Conservation (phyloP, 2,113 vertebrate genomes). For the Mustela nigripes region DNA sequence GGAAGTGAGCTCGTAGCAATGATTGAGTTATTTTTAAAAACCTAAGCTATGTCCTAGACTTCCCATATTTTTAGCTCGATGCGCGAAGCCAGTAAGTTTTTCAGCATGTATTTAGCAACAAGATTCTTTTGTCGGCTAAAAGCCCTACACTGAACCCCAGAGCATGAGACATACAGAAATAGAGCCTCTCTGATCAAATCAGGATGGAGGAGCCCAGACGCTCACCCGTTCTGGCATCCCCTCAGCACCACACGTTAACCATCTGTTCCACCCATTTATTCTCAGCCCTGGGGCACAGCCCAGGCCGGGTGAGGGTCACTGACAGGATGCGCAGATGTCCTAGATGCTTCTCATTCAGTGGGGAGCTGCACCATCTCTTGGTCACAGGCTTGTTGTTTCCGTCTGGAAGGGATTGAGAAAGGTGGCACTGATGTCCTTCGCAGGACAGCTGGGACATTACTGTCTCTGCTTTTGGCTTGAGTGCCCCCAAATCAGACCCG, state of each 20-base stretch:
- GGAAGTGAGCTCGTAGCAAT: neutral
- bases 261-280: rapidly evolving
- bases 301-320: neutral
- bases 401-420: neutral
- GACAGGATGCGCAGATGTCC: neutral
- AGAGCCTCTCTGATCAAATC: neutral
- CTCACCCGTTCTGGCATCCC: neutral
- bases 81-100: neutral
- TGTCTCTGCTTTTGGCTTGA: neutral
- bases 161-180: no score
- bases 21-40: neutral
- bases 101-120: neutral
- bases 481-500: neutral
- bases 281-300: neutral
- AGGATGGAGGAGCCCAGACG: neutral
- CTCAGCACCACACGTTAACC: no score
- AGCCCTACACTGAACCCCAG: neutral
- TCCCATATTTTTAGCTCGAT: neutral
- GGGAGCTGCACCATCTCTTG: neutral
- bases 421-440: rapidly evolving
- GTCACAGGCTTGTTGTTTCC: neutral
- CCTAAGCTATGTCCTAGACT: neutral
- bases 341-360: rapidly evolving
- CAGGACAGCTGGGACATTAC: neutral
- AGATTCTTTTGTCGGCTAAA: neutral